phyloP scores from a whole-genome alignment of 2,888 invertebrate species.

The Stenodera caucasica region DNA sequence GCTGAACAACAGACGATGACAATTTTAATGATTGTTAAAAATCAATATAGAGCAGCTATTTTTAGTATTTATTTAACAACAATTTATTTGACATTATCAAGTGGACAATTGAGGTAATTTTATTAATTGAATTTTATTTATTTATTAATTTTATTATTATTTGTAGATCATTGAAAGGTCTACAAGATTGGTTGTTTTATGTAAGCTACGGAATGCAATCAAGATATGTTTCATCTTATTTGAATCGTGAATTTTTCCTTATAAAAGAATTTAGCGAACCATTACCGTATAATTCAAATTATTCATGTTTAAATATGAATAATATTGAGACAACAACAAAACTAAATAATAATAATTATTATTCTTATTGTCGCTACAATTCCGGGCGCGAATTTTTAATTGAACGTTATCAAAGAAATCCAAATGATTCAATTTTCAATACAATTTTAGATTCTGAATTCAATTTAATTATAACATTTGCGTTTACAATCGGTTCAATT shows the following conservation, averaged over 20 bases:
- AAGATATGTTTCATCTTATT: slow-evolving; percentile 75
- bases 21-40: slow-evolving; percentile 77
- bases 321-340: slow-evolving; percentile 60
- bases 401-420: slow-evolving; percentile 67
- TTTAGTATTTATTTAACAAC: slow-evolving; percentile 78
- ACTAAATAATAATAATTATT: slow-evolving; percentile 27
- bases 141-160: slow-evolving; percentile 11
- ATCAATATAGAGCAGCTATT: slow-evolving; percentile 75
- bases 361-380: slow-evolving; percentile 66
- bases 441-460: slow-evolving; percentile 71
- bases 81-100: slow-evolving; percentile 70
- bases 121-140: neutral
- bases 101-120: slow-evolving; percentile 75
- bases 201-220: slow-evolving; percentile 78
- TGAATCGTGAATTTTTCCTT: slow-evolving; percentile 72
- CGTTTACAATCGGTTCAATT: slow-evolving; percentile 79
- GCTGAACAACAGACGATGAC: slow-evolving; percentile 85
- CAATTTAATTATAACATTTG: slow-evolving; percentile 80
- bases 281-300: slow-evolving; percentile 55
- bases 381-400: slow-evolving; percentile 72
- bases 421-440: slow-evolving; percentile 61
- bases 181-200: slow-evolving; percentile 81
- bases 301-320: slow-evolving; percentile 62
- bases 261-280: slow-evolving; percentile 59
- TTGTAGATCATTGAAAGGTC: slow-evolving; percentile 72